A percentile compares a stretch with the other conserved stretches of the same genome.
Evolutionary conservation across 2,797 vertebrate species (phyloP).

Genomic region (Enteromius unitaeniatus): DNA sequence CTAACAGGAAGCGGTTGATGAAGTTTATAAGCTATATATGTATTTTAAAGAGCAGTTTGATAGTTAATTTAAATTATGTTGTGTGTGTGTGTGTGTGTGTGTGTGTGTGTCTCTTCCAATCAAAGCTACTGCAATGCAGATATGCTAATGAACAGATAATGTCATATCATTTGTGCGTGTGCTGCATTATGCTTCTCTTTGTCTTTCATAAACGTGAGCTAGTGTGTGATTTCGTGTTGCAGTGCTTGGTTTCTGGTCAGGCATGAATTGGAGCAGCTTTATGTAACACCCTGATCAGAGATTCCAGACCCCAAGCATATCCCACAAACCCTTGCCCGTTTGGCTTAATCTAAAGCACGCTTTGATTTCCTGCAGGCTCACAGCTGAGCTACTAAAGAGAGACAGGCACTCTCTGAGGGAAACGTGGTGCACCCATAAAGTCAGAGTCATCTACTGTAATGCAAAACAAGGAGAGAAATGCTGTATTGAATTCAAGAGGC

Average conservation of each 20-base stretch:
- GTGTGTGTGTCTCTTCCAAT: background rate
- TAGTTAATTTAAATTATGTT: background rate
- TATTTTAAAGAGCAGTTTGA: constrained; percentile 7
- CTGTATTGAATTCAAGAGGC: background rate
- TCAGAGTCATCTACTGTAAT: constrained; percentile 25
- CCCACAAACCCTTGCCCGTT: constrained; percentile 38
- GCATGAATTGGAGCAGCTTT: constrained; percentile 41
- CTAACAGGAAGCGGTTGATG: constrained; percentile 1
- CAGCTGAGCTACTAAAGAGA: constrained; percentile 44
- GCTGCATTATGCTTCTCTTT: background rate
- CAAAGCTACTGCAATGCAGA: constrained; percentile 31
- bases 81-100: background rate
- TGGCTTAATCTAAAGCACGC: constrained; percentile 40
- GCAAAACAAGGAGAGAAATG: background rate
- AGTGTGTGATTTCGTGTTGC: background rate
- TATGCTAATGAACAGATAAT: constrained; percentile 34
- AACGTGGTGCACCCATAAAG: background rate
- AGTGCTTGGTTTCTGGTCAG: constrained; percentile 22
- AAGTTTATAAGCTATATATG: background rate
- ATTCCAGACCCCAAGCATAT: constrained; percentile 28
- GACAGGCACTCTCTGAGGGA: constrained; percentile 26
- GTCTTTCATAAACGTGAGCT: background rate
- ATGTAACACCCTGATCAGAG: constrained; percentile 39
- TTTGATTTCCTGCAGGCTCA: constrained; percentile 43
- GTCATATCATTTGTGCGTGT: background rate